A percentile compares a stretch with the other conserved stretches of the same genome.
phyloP scores from a whole-genome alignment of 2,888 invertebrate genomes.

The Synanthedon vespiformis region DNA sequence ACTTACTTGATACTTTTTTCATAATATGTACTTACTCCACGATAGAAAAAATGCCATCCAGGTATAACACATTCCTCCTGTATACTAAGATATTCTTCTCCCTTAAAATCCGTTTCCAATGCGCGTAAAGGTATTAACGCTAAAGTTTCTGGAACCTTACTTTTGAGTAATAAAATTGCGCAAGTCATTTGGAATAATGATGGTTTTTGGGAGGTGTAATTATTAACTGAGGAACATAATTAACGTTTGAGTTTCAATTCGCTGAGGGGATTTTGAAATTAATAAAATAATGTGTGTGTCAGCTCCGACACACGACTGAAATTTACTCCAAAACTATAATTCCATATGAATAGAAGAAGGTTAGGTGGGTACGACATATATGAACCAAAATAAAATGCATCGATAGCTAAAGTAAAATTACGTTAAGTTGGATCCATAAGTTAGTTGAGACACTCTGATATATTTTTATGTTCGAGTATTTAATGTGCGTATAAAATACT shows the following conservation, averaged over 20 bases:
- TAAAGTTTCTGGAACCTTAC: constrained; percentile 38
- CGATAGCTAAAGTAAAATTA: no score
- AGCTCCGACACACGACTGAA: no score
- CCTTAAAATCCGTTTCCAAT: constrained; percentile 29
- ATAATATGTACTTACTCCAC: constrained; percentile 24
- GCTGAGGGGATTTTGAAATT: no score
- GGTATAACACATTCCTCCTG: constrained; percentile 47
- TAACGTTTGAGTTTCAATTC: not conserved
- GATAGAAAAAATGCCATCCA: constrained; percentile 56
- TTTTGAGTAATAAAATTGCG: constrained; percentile 35
- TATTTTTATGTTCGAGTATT: not conserved
- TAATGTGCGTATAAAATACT: no score
- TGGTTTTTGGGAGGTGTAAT: no score
- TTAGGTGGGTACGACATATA: no score
- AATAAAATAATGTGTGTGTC: no score
- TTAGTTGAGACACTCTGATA: not conserved
- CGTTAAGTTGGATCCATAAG: no score
- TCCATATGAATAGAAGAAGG: no score
- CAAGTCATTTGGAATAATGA: constrained; percentile 31
- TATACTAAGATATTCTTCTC: constrained; percentile 20
- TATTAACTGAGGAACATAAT: not conserved
- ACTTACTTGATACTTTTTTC: no score
- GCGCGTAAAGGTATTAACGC: constrained; percentile 36
- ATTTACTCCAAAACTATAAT: no score
- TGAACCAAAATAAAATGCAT: no score